Percentiles rank a stretch among this genome's conserved stretches.
Evolutionary conservation across 2,113 vertebrate genomes (phyloP).

Genomic region (Pogona vitticeps): DNA sequence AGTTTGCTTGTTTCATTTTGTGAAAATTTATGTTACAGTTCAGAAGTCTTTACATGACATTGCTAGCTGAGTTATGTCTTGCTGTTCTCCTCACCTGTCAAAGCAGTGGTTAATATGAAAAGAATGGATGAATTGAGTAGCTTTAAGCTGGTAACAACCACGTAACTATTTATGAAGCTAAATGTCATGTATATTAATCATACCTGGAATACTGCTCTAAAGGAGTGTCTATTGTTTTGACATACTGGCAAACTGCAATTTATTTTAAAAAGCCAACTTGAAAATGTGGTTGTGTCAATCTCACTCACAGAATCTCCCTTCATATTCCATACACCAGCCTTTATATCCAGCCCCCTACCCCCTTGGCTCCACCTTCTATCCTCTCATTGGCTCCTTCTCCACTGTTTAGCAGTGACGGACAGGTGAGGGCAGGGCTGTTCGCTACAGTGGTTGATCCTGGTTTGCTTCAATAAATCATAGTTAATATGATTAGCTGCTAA

Average conservation of each 20-base stretch:
- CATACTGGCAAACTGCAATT: neutral
- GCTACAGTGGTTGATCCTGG: too few relatives aligned
- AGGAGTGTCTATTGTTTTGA: neutral
- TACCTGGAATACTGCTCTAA: neutral
- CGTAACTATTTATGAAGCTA: neutral
- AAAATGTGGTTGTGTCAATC: too few relatives aligned
- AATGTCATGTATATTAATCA: neutral
- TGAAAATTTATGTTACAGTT: neutral
- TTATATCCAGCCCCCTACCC: too few relatives aligned
- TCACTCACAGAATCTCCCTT: too few relatives aligned
- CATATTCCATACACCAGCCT: too few relatives aligned
- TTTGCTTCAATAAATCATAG: neutral
- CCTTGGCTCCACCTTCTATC: too few relatives aligned
- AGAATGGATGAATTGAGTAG: neutral
- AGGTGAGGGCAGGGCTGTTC: too few relatives aligned
- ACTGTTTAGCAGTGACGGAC: too few relatives aligned
- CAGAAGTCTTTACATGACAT: neutral
- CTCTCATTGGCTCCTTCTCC: too few relatives aligned
- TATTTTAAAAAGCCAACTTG: neutral
- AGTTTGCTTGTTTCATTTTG: constrained; percentile 50
- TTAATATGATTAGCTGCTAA: too few relatives aligned
- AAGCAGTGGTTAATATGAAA: neutral
- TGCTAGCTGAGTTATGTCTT: neutral
- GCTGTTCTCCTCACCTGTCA: neutral
- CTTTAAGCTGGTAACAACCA: neutral